Conservation (phyloP, 2,797 vertebrate species). For the Oophaga sylvatica region DNA sequence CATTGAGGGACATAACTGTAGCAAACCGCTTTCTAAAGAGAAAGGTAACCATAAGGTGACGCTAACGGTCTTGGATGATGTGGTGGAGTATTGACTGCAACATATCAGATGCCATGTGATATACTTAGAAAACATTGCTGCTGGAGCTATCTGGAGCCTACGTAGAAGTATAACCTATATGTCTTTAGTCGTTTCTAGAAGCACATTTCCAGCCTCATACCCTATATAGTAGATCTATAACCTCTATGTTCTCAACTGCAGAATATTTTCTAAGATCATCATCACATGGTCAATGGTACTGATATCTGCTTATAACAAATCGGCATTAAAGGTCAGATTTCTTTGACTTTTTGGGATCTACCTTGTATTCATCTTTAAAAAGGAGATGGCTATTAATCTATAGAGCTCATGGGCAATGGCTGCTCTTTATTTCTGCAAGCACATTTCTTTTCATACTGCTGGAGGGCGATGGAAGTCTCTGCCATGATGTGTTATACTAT, state of each 20-base stretch:
- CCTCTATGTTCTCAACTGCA: neutral
- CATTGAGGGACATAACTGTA: slow-evolving; percentile 64
- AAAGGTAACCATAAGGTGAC: slow-evolving; percentile 68
- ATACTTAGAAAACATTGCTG: slow-evolving; percentile 35
- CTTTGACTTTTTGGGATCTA: neutral
- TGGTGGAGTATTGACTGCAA: neutral
- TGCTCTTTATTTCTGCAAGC: neutral
- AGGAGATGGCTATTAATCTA: neutral
- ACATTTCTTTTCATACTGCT: neutral
- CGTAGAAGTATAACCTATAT: neutral
- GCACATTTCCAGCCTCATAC: neutral
- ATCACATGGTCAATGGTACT: slow-evolving; percentile 6
- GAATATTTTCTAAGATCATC: slow-evolving; percentile 18
- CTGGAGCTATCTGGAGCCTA: neutral
- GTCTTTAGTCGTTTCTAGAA: neutral
- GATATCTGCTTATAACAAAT: slow-evolving; percentile 44
- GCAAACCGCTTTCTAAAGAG: slow-evolving; percentile 71
- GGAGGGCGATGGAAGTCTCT: neutral
- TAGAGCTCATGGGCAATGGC: neutral
- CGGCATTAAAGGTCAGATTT: neutral
- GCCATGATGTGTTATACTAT: neutral
- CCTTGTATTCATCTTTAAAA: neutral
- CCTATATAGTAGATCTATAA: neutral
- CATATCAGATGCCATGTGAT: neutral
- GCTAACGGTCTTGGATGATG: slow-evolving; percentile 33